These are phyloP conservation scores for Azemiops feae DNA, from an alignment of 2,113 vertebrate species.

Conservation along the genomic window DNA sequence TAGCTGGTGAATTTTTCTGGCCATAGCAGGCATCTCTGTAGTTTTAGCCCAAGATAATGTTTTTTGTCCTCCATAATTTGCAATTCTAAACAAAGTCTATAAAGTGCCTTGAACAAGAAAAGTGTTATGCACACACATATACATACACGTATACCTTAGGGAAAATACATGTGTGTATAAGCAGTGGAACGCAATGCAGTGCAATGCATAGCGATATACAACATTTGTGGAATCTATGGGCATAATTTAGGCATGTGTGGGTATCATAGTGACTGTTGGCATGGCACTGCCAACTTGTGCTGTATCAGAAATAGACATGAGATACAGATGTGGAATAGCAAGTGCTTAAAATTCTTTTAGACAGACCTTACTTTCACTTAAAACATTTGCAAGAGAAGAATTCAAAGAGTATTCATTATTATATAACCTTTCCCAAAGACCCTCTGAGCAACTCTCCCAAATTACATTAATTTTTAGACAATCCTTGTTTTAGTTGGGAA, in stretches of 20 bases:
- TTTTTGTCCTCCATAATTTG: background rate
- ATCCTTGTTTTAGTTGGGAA: background rate
- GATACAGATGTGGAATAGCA: background rate
- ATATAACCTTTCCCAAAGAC: too few relatives aligned
- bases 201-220: background rate
- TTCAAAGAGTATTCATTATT: background rate
- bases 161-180: background rate
- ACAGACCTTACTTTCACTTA: background rate
- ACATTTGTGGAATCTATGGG: background rate
- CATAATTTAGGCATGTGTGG: background rate
- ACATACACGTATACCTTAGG: background rate
- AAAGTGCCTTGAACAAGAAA: background rate
- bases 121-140: background rate
- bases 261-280: background rate
- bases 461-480: too few relatives aligned
- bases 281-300: background rate
- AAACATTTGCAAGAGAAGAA: background rate
- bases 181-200: background rate
- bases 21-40: constrained; percentile 11
- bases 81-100: background rate
- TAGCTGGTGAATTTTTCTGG: constrained; percentile 38
- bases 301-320: background rate
- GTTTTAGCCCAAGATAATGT: background rate
- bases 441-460: too few relatives aligned
- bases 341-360: background rate